These are phyloP conservation scores for Rhagoletis pomonella DNA, from an alignment of 1,140 invertebrate species.

Conservation along the genomic window DNA sequence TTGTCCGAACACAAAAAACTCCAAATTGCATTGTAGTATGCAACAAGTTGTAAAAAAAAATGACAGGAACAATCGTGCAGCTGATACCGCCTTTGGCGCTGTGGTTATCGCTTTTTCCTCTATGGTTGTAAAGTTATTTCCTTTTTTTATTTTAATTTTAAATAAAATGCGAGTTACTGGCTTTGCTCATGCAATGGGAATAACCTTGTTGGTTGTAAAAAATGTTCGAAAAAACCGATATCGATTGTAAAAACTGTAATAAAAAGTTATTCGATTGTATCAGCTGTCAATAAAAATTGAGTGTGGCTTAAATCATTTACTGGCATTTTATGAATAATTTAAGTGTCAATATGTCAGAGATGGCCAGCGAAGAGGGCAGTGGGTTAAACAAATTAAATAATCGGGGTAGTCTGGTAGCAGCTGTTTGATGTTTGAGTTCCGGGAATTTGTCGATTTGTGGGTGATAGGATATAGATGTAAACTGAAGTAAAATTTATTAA, in stretches of 20 bases:
- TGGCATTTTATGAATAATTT: constrained; percentile 23
- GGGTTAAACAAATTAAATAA: not conserved
- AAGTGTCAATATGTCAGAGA: constrained; percentile 23
- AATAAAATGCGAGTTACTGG: not conserved
- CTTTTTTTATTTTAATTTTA: not conserved
- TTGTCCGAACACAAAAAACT: not conserved
- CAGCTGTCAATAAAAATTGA: constrained; percentile 52
- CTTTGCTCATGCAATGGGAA: not conserved
- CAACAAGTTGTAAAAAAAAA: constrained; percentile 9
- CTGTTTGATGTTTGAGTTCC: not conserved
- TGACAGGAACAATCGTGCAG: constrained; percentile 37
- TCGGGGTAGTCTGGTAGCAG: not conserved
- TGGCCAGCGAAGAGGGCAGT: not conserved
- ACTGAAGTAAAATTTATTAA: too few species aligned
- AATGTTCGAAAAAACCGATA: not conserved
- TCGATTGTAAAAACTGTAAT: not conserved
- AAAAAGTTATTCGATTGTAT: constrained; percentile 25
- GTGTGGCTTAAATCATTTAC: not conserved
- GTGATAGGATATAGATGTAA: too few species aligned
- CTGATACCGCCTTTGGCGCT: constrained; percentile 32
- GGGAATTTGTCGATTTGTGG: not conserved
- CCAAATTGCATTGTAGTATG: not conserved
- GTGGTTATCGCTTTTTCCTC: constrained; percentile 13
- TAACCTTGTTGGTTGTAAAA: constrained; percentile 32
- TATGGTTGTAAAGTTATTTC: not conserved